Conservation (phyloP, 2,797 vertebrate genomes). For the Sebastes vulpes region DNA sequence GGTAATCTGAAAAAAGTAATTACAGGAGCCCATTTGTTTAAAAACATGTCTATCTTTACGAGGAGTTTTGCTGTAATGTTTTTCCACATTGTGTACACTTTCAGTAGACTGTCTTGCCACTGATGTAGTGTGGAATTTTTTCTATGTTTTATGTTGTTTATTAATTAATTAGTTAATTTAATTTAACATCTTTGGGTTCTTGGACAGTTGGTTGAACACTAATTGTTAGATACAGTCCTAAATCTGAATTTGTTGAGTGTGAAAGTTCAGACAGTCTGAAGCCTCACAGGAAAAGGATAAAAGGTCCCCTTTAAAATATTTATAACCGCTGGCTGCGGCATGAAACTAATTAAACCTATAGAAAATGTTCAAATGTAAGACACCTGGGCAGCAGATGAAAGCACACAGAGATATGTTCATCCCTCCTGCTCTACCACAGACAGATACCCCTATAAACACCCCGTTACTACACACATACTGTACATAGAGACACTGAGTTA, state of each 20-base stretch:
- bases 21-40: no score
- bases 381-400: not conserved
- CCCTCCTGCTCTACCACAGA: no score
- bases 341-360: not conserved
- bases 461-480: not conserved
- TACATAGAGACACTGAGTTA: not conserved
- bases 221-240: not conserved
- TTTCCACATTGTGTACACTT: no score
- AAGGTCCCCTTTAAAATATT: not conserved
- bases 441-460: not conserved
- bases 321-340: not conserved
- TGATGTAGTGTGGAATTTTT: rapidly evolving
- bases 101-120: no score
- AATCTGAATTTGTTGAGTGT: no score
- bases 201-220: not conserved
- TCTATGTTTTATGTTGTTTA: no score
- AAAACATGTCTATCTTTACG: no score
- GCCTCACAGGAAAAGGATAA: no score
- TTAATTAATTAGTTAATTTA: no score
- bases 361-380: not conserved
- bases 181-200: no score
- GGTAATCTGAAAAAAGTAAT: no score
- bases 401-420: not conserved
- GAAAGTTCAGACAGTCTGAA: not conserved
- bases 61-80: no score